Conservation (phyloP, 2,113 vertebrate species). For the Catagonus wagneri region DNA sequence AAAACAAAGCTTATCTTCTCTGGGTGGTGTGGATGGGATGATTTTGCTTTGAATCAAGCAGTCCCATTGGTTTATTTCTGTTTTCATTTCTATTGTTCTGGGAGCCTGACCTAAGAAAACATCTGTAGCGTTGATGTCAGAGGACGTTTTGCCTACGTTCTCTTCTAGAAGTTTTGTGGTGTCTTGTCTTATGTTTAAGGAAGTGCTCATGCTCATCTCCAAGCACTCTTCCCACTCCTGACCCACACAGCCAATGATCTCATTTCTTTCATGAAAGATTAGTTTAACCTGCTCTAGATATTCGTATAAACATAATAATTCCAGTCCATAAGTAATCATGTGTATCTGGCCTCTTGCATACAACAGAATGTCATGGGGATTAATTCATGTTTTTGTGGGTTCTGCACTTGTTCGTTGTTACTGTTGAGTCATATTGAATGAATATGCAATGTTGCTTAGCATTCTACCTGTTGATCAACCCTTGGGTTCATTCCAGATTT, state of each 20-base stretch:
- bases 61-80: too few relatives aligned
- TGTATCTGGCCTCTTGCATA: neutral
- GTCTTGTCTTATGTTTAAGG: too few relatives aligned
- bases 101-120: too few relatives aligned
- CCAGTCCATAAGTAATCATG: neutral
- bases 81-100: too few relatives aligned
- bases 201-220: neutral
- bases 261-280: neutral
- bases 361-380: neutral
- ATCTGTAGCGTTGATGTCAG: too few relatives aligned
- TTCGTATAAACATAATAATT: neutral
- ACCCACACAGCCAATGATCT: neutral
- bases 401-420: neutral
- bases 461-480: neutral
- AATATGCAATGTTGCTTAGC: neutral
- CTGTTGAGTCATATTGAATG: neutral
- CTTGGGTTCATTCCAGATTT: neutral
- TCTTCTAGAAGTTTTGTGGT: too few relatives aligned
- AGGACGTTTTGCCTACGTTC: too few relatives aligned
- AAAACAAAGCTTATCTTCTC: too few relatives aligned
- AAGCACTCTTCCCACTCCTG: neutral
- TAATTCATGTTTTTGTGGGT: neutral
- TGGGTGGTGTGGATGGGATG: too few relatives aligned
- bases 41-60: too few relatives aligned
- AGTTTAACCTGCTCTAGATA: neutral